Evolutionary conservation across 2,888 invertebrate species (phyloP).

Genomic region (Drosophila differens): DNA sequence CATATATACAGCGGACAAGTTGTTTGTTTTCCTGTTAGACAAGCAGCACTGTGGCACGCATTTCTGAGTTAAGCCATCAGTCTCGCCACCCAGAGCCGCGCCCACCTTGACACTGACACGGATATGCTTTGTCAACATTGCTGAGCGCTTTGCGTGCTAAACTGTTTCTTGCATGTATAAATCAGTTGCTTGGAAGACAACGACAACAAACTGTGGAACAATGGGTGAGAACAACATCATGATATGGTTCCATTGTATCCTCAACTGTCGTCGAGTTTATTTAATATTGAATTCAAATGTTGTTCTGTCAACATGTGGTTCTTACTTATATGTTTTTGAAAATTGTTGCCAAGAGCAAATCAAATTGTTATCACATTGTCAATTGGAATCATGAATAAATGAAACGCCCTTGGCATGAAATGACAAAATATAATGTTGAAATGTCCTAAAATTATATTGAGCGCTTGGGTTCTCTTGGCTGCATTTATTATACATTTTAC

Average conservation of each 20-base stretch:
- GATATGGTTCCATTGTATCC: constrained; percentile 7
- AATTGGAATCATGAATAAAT: constrained; percentile 7
- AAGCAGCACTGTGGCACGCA: constrained; percentile 14
- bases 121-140: constrained; percentile 57
- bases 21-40: constrained; percentile 7
- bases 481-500: background rate
- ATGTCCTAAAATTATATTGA: background rate
- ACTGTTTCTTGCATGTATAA: constrained; percentile 34
- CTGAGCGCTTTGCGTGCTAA: constrained; percentile 29
- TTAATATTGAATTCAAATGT: constrained; percentile 46
- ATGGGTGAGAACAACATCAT: background rate
- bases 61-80: constrained; percentile 19
- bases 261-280: constrained; percentile 8
- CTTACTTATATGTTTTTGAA: constrained; percentile 32
- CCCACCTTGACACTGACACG: constrained; percentile 35
- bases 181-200: background rate
- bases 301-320: constrained; percentile 38
- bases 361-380: background rate
- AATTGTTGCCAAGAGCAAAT: constrained; percentile 5
- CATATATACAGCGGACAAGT: constrained; percentile 5
- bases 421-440: background rate
- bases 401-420: background rate
- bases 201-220: background rate
- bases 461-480: background rate
- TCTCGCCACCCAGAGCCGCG: background rate